These are phyloP conservation scores for Dioctria rufipes DNA, from an alignment of 2,888 invertebrate species.

Conservation along the genomic window DNA sequence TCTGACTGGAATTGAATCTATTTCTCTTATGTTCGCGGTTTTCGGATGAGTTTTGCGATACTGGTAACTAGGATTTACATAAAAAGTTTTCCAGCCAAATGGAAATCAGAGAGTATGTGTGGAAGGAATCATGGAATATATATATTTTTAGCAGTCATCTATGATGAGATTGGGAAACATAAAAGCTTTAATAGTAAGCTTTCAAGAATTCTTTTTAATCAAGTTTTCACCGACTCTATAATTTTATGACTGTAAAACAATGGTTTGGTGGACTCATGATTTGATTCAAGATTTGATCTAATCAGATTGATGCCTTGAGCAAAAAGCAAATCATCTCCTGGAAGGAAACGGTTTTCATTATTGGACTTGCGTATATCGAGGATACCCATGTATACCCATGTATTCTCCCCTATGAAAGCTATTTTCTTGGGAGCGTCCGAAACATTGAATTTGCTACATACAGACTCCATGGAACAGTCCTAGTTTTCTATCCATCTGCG, in stretches of 20 bases:
- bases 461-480: conserved; percentile 53
- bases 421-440: conserved; percentile 22
- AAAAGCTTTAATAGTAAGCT: background rate
- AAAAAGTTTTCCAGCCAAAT: too few relatives aligned
- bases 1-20: background rate
- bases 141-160: too few relatives aligned
- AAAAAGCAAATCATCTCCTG: background rate
- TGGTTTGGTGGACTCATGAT: background rate
- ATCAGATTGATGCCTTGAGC: background rate
- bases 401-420: conserved; percentile 22
- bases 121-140: too few relatives aligned
- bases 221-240: too few relatives aligned
- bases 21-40: too few relatives aligned
- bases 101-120: too few relatives aligned
- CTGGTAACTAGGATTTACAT: background rate
- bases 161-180: too few relatives aligned
- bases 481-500: conserved; percentile 56
- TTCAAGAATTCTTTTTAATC: background rate
- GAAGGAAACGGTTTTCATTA: background rate
- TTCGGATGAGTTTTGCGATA: background rate
- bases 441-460: conserved; percentile 48
- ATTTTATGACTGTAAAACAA: background rate
- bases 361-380: conserved; percentile 25
- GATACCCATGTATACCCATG: background rate
- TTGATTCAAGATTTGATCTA: conserved; percentile 23